Conservation (phyloP, 2,888 invertebrate genomes). For the Campoplex nolae region DNA sequence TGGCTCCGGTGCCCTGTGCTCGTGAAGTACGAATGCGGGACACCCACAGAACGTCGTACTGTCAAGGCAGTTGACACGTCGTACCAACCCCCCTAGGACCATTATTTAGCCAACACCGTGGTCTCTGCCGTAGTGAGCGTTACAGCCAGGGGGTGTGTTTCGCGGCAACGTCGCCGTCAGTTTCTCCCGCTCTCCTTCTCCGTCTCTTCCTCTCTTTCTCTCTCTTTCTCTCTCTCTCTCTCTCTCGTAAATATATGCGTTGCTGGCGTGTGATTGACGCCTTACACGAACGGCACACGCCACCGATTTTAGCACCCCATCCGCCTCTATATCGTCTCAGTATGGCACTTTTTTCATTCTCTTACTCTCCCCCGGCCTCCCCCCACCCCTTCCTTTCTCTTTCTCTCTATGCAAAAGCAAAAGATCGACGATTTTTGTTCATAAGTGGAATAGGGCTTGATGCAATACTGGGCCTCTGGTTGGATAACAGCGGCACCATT, state of each 20-base stretch:
- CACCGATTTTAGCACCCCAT: slow-evolving; percentile 70
- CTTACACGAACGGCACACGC: slow-evolving; percentile 80
- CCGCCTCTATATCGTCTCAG: slow-evolving; percentile 32
- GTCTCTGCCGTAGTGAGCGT: slow-evolving; percentile 72
- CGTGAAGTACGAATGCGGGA: slow-evolving; percentile 39
- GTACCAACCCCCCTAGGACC: slow-evolving; percentile 79
- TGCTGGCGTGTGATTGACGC: slow-evolving; percentile 83
- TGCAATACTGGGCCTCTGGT: not conserved
- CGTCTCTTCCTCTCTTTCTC: slow-evolving; percentile 23
- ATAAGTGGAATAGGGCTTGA: not conserved
- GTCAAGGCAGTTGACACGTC: slow-evolving; percentile 84
- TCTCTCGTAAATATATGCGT: slow-evolving; percentile 83
- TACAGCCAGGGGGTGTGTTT: slow-evolving; percentile 80
- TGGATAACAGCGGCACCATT: no score
- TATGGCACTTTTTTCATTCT: slow-evolving; percentile 44
- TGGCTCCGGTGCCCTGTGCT: not conserved
- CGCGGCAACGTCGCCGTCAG: slow-evolving; percentile 70
- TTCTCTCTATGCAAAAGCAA: not conserved
- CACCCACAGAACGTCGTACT: slow-evolving; percentile 74
- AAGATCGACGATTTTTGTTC: slow-evolving; percentile 23
- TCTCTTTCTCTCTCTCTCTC: slow-evolving; percentile 33
- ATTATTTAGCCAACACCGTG: slow-evolving; percentile 84
- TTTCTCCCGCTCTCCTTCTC: slow-evolving; percentile 10
- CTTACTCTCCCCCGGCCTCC: slow-evolving; percentile 8
- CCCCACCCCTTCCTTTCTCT: not conserved